Base-by-base conservation (phyloP, 1,140 invertebrate genomes). In the Aplysia californica region DNA sequence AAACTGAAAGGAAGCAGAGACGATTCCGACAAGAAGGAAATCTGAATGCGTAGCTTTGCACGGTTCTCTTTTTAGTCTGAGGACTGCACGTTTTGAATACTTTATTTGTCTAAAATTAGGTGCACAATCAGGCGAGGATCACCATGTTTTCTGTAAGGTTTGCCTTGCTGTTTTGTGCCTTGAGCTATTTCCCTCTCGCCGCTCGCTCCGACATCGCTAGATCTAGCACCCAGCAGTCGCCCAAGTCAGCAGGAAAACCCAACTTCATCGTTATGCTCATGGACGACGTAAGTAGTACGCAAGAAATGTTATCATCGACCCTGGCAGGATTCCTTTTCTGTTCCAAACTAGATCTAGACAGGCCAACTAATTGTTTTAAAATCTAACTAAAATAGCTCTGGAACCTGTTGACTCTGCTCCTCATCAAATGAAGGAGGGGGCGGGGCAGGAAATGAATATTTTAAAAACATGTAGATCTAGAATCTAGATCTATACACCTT, bases 201-300 rank as follows among this genome's bases (percentile, higher is more conserved):
- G 55, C 26, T 39, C 29, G 59, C 29, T 36, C 29, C 26, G 35
- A 65, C 44, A 35, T 50, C 36, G 39, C 44, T 67, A 29, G 29
- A 44, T 64, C 55, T 29, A 20, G 41, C 74, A 20, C n/a, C 21
- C 21, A n/a, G 20, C 38, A 23, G 20, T 15, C n/a, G 38, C 65
- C 29, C n/a, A 69, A n/a, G 56, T 21, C 33, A 79, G 66, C 20
- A 74, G 74, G 39, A 15, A 81, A 80, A 36, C 86, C 87, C 29
- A 88, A 88, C 64, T 87, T 88, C 75, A 81, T 88, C 20, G 80
- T 88, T 29, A 86, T 88, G 86, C 74, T 88, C 10, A 88, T 88
- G 87, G 87, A 88, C 77, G 87, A 88, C 82, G 87, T 88, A 82
- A 85, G 85, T 87, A 78, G 21, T 36, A 59, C 31, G 6, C n/a